Conservation (phyloP, 1,140 invertebrate species). For the Hirudo medicinalis region DNA sequence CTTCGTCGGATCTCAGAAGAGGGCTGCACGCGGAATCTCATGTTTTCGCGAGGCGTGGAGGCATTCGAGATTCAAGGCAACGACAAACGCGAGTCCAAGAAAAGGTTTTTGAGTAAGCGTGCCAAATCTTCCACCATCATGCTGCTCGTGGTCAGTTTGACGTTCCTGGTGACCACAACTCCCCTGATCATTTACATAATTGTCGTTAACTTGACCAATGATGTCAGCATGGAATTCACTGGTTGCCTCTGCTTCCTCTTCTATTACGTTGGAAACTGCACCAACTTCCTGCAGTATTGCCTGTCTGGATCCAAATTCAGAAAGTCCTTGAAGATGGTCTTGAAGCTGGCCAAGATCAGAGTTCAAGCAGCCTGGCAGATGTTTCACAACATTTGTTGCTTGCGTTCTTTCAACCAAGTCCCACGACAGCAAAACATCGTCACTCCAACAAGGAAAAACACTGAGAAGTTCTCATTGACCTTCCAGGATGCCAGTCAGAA, state of each 20-base stretch:
- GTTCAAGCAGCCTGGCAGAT: too few relatives aligned
- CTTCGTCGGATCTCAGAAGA: too few relatives aligned
- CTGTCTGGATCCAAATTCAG: constrained; percentile 66
- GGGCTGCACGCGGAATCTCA: too few relatives aligned
- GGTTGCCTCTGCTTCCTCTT: constrained; percentile 50
- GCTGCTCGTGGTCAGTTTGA: constrained; percentile 26
- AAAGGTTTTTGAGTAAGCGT: constrained; percentile 6
- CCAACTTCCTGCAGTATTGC: constrained; percentile 71
- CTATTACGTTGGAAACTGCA: constrained; percentile 66
- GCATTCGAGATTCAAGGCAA: too few relatives aligned
- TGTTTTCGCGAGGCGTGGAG: too few relatives aligned
- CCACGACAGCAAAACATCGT: too few relatives aligned
- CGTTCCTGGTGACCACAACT: constrained; percentile 30
- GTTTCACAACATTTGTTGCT: too few relatives aligned
- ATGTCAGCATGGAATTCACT: constrained; percentile 31
- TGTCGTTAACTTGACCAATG: constrained; percentile 17
- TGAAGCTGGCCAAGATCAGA: background rate
- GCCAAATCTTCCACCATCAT: constrained; percentile 27
- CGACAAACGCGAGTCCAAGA: too few relatives aligned
- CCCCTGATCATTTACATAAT: constrained; percentile 29
- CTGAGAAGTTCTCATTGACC: too few relatives aligned
- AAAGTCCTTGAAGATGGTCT: background rate
- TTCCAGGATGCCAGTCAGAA: too few relatives aligned
- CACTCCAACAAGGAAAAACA: too few relatives aligned
- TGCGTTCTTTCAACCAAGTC: too few relatives aligned